These are phyloP conservation scores for Drosophila falleni DNA, from an alignment of 2,888 invertebrate species.

Conservation along the genomic window DNA sequence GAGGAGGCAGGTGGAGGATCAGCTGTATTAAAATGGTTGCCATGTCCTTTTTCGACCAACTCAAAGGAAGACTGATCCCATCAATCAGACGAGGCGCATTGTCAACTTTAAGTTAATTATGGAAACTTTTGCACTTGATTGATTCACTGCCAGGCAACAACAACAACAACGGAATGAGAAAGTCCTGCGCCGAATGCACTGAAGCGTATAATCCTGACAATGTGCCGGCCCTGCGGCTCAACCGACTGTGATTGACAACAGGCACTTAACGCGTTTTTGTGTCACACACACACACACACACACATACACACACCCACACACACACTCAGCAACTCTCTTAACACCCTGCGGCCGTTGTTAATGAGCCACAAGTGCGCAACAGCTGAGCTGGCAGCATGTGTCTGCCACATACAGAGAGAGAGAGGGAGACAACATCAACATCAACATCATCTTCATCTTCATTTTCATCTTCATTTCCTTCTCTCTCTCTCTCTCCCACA, in stretches of 20 bases:
- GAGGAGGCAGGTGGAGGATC: slow-evolving; percentile 5
- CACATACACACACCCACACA: too few relatives aligned
- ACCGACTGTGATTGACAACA: slow-evolving; percentile 67
- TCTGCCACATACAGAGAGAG: slow-evolving; percentile 25
- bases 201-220: slow-evolving; percentile 66
- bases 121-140: slow-evolving; percentile 68
- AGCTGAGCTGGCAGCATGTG: slow-evolving; percentile 54
- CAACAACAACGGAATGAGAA: neutral
- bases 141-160: slow-evolving; percentile 45
- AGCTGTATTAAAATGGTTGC: slow-evolving; percentile 14
- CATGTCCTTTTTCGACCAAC: slow-evolving; percentile 13
- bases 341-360: slow-evolving; percentile 42
- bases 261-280: slow-evolving; percentile 71
- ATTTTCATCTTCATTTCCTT: neutral
- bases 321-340: neutral
- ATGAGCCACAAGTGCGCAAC: slow-evolving; percentile 76
- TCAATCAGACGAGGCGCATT: slow-evolving; percentile 67
- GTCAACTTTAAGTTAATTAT: slow-evolving; percentile 79
- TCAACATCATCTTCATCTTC: neutral
- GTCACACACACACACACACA: slow-evolving; percentile 1
- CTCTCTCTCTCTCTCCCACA: neutral
- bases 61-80: slow-evolving; percentile 45
- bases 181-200: slow-evolving; percentile 31
- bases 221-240: slow-evolving; percentile 34
- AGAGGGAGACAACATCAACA: neutral